Base-by-base conservation (phyloP, 2,888 invertebrate genomes). In the Prosopocoilus inquinatus region DNA sequence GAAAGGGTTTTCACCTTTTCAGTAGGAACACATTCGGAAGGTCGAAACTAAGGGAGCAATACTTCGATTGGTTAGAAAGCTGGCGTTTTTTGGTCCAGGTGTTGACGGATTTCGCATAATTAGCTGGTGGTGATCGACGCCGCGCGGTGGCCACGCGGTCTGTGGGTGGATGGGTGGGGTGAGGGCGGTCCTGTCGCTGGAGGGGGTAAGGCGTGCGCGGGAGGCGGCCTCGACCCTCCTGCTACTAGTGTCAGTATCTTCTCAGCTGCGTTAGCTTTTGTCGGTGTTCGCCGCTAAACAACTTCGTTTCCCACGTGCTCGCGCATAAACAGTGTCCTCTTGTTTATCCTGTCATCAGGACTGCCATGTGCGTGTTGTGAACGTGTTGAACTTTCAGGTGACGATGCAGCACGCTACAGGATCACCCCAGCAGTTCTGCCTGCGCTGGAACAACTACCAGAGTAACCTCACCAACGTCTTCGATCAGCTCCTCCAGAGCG, bases 361-460 rank as follows among this genome's bases (percentile, higher is more conserved):
- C 43, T 66, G 67, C 64, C 50, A 67, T 71, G 70, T 66, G 67
- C 54, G 66, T 66, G 63, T 67, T 63, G 64, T 68, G 64, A 64
- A 63, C 61, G 50, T 63, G 62, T 65, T 62, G 67, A 67, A 72
- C 67, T 73, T 72, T 57, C 69, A 72, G 74, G 72, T 72, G 16
- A 67, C 64, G 53, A 76, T 76, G 77, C 81, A 81, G 73, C 81
- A 81, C 75, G 75, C 77, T 46, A 78, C 80, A 58, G 80, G 79
- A 65, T 81, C 81, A 58, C 87, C 88, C 73, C 92, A 92, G 81
- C 92, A 93, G 76, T 94, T 93, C 79, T 94, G 93, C 78, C 81
- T 94, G 70, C 85, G 93, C 62, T 94, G 94, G 94, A 94, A 94
- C 82, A 94, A 94, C 79, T 94, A 94, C 78, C 93, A 93, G 78